Percentiles rank a stretch among this genome's conserved stretches.
These are phyloP conservation scores for Sebastes cheni DNA, from an alignment of 2,797 vertebrate species.

Conservation along the genomic window DNA sequence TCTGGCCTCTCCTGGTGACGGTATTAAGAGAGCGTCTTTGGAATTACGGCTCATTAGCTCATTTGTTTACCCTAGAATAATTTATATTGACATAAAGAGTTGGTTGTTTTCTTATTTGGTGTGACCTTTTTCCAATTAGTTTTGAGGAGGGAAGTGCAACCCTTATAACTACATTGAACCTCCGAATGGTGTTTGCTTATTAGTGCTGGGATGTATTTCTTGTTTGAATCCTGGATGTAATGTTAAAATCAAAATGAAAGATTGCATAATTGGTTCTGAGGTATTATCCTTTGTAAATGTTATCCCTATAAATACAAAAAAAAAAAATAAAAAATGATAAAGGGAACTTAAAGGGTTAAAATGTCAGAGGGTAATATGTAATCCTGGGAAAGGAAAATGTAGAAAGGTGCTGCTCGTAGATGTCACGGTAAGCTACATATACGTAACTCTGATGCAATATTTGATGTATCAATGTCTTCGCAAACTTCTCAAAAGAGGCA, in stretches of 20 bases:
- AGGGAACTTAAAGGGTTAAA: not conserved
- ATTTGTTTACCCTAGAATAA: constrained; percentile 76
- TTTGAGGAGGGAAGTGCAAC: constrained; percentile 27
- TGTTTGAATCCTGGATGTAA: not conserved
- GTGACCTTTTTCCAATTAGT: constrained; percentile 64
- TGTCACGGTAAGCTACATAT: not conserved
- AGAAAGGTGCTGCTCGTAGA: not conserved
- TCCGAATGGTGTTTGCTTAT: constrained; percentile 17
- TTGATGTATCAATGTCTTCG: not conserved
- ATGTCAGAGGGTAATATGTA: not conserved
- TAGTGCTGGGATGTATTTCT: not conserved
- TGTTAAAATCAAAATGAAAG: not conserved
- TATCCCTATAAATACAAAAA: not conserved
- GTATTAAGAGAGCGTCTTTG: constrained; percentile 61
- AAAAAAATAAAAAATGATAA: not conserved
- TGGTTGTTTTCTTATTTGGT: constrained; percentile 32
- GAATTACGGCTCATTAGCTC: constrained; percentile 78
- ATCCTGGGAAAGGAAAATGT: not conserved
- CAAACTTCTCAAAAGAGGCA: not conserved
- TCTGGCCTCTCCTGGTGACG: constrained; percentile 57
- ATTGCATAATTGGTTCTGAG: not conserved
- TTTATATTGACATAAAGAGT: constrained; percentile 47
- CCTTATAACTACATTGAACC: not conserved
- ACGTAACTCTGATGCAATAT: not conserved
- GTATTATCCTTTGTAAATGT: not conserved